Conservation (phyloP, 92 coral and sea anemone genomes). For the Phymanthus crucifer region DNA sequence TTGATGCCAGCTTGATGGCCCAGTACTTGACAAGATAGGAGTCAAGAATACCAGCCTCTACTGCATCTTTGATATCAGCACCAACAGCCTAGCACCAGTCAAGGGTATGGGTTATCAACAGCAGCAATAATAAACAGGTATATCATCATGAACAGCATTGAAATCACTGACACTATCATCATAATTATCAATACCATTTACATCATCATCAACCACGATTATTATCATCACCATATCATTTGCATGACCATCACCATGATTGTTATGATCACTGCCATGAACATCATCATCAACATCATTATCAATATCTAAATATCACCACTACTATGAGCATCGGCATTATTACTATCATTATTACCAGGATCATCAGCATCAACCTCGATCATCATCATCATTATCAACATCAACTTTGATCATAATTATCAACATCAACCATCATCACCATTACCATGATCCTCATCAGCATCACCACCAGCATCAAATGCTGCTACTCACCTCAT, state of each 20-base stretch:
- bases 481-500: slow-evolving; percentile 59
- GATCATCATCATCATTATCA: background rate
- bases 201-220: slow-evolving; percentile 2
- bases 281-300: slow-evolving; percentile 3
- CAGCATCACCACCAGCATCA: background rate
- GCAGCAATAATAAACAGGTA: background rate
- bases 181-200: background rate
- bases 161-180: background rate
- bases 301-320: background rate
- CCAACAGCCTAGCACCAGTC: slow-evolving; percentile 59
- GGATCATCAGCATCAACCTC: background rate
- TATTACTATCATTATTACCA: too few species aligned
- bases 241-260: background rate
- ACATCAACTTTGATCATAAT: background rate
- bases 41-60: slow-evolving; percentile 81
- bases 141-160: too few species aligned
- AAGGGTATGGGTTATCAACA: background rate
- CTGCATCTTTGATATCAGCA: slow-evolving; percentile 84
- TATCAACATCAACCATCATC: background rate
- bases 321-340: background rate
- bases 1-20: slow-evolving; percentile 86
- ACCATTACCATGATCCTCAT: background rate
- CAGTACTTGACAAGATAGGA: slow-evolving; percentile 74
- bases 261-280: background rate
- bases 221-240: too few species aligned